Evolutionary conservation across 2,113 vertebrate species (phyloP), one percentile per base, ranked within the genome.

Genomic region (Hyperopisus bebe): DNA sequence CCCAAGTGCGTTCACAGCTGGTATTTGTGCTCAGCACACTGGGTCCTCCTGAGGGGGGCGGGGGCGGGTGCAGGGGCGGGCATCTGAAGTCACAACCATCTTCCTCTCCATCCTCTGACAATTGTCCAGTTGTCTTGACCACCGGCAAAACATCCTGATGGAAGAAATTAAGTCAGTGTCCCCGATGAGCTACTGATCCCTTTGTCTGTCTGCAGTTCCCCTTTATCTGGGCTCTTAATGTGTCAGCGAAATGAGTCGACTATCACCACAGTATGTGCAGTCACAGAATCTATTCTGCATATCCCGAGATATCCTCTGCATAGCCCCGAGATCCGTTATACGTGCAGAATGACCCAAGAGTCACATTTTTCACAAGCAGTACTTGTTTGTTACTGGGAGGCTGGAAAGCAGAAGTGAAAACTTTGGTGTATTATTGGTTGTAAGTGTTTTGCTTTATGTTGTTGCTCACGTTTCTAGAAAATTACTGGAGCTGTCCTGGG

Each of bases 401-500:
- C 50, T 58, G 13, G 19, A 83, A 42, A n/a, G 70, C 48, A 46
- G 39, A 89, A 6, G 19, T 62, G 51, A 86, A 35, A 85, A 10
- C 7, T 39, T 55, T 31, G 15, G 3, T 85, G 42, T 62, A 19
- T 51, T 58, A 19, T 31, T 31, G 62, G 27, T 86, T 50, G 31
- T 10, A 47, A n/a, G 6, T 58, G 2, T 48, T 31, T 89, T 46
- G 90, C 62, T 55, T 55, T 62, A 62, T 62, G 55, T n/a, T 66
- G 9, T 31, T 82, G 90, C 47, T 90, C 53, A 7, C 44, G 11
- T 39, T 66, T 44, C 90, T 92, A 98, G 97, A 96, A 95, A 95
- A 97, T 98, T 90, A 94, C 95, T 91, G 96, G 95, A 58, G 94
- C 93, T 35, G 88, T 94, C 70, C 90, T 97, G 86, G 94, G 96